Evolutionary conservation across 2,888 invertebrate species (phyloP).

Genomic region (Bembecia ichneumoniformis): DNA sequence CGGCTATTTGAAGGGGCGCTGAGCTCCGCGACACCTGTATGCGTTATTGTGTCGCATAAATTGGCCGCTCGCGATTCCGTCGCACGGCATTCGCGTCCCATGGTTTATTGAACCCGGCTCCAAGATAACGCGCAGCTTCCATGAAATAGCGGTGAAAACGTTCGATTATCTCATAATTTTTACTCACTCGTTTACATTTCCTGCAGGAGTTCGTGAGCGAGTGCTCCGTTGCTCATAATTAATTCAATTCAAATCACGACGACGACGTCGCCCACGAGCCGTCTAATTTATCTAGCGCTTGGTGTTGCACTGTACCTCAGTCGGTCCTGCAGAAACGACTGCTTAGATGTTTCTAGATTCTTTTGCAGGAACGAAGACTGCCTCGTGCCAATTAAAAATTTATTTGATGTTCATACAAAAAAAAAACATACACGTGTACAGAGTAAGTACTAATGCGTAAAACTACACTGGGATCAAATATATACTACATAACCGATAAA

Average conservation of each 20-base stretch:
- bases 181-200: conserved; percentile 47
- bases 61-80: conserved; percentile 50
- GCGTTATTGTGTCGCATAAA: conserved; percentile 67
- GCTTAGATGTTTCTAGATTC: not conserved
- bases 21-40: conserved; percentile 63
- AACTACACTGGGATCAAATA: too few relatives aligned
- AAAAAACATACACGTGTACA: too few relatives aligned
- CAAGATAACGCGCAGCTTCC: conserved; percentile 48
- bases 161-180: conserved; percentile 47
- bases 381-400: too few relatives aligned
- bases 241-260: conserved; percentile 63
- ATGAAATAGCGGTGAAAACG: conserved; percentile 39
- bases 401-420: too few relatives aligned
- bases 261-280: conserved; percentile 49
- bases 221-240: conserved; percentile 49
- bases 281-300: conserved; percentile 46
- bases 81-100: conserved; percentile 37
- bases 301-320: conserved; percentile 34
- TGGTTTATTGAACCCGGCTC: conserved; percentile 60
- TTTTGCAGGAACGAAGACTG: too few relatives aligned
- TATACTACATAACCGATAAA: too few relatives aligned
- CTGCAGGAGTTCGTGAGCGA: conserved; percentile 47
- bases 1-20: conserved; percentile 55
- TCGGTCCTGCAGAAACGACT: not conserved
- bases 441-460: too few relatives aligned